A percentile compares a stretch with the other conserved stretches of the same genome.
These are phyloP conservation scores for Hylaeus volcanicus DNA, from an alignment of 1,140 invertebrate species.

Conservation along the genomic window DNA sequence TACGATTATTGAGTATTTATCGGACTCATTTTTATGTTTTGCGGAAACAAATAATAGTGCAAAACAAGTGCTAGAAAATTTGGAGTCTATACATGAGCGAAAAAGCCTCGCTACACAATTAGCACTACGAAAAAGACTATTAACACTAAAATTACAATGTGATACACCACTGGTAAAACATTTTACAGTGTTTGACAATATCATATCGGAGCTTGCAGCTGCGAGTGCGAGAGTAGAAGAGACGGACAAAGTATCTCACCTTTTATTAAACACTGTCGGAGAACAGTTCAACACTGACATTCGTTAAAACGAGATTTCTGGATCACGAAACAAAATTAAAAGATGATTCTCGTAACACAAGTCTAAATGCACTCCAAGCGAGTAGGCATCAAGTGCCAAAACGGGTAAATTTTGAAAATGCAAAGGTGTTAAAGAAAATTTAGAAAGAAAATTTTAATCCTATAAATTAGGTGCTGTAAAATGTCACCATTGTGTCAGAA, in stretches of 20 bases:
- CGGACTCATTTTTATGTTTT: too few relatives aligned
- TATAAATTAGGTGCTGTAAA: not conserved
- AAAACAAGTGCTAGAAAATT: too few relatives aligned
- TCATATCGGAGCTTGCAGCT: not conserved
- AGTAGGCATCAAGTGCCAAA: not conserved
- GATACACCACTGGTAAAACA: not conserved
- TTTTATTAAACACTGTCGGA: not conserved
- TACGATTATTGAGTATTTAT: too few relatives aligned
- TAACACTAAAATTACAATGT: not conserved
- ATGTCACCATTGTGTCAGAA: slow-evolving; percentile 5
- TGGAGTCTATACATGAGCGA: too few relatives aligned
- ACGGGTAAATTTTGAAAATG: not conserved
- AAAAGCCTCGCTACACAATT: not conserved
- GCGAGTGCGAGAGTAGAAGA: not conserved
- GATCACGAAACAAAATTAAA: not conserved
- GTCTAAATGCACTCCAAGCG: not conserved
- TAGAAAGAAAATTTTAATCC: not conserved
- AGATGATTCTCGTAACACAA: not conserved
- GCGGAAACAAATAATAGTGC: not conserved
- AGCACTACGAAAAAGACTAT: not conserved
- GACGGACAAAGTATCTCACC: not conserved
- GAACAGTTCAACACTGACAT: not conserved
- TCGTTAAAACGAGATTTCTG: not conserved
- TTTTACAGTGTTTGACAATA: not conserved
- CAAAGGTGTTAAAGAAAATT: not conserved